These are phyloP conservation scores for Nyctibius grandis DNA, from an alignment of 2,797 vertebrate species.

Conservation along the genomic window DNA sequence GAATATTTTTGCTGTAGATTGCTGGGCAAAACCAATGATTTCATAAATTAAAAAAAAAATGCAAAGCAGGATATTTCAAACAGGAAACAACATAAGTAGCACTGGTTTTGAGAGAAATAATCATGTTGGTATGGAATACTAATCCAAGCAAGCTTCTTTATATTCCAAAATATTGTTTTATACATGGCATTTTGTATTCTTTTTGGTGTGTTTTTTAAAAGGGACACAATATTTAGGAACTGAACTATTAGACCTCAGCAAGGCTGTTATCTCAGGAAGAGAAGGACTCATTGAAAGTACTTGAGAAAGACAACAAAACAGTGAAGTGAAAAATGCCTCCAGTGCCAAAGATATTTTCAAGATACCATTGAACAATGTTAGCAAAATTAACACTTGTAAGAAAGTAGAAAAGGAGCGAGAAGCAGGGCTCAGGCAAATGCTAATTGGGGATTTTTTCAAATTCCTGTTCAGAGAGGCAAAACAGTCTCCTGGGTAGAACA, in stretches of 20 bases:
- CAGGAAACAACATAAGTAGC: slow-evolving; percentile 36
- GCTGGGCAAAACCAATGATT: slow-evolving; percentile 51
- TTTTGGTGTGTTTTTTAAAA: slow-evolving; percentile 37
- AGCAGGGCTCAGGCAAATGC: not conserved
- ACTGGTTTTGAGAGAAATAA: slow-evolving; percentile 54
- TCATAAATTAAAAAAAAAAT: slow-evolving; percentile 33
- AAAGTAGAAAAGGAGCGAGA: slow-evolving; percentile 4
- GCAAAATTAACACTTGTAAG: slow-evolving; percentile 51
- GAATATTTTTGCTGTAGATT: slow-evolving; percentile 30
- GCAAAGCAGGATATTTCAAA: slow-evolving; percentile 64
- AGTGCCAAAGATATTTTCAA: slow-evolving; percentile 32
- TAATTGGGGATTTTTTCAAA: slow-evolving; percentile 7
- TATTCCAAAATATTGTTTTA: slow-evolving; percentile 51
- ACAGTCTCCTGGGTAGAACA: not conserved
- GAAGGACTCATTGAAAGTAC: not conserved
- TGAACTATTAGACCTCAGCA: slow-evolving; percentile 46
- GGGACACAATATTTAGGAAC: not conserved
- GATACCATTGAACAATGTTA: slow-evolving; percentile 34
- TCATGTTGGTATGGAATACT: slow-evolving; percentile 37
- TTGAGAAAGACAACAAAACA: slow-evolving; percentile 38
- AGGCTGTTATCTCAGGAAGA: slow-evolving; percentile 30
- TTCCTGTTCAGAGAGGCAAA: not conserved
- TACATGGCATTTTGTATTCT: slow-evolving; percentile 28
- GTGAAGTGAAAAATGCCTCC: not conserved
- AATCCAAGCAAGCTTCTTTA: slow-evolving; percentile 46